Conservation (phyloP, 1,140 invertebrate species). For the Rhyzopertha dominica region DNA sequence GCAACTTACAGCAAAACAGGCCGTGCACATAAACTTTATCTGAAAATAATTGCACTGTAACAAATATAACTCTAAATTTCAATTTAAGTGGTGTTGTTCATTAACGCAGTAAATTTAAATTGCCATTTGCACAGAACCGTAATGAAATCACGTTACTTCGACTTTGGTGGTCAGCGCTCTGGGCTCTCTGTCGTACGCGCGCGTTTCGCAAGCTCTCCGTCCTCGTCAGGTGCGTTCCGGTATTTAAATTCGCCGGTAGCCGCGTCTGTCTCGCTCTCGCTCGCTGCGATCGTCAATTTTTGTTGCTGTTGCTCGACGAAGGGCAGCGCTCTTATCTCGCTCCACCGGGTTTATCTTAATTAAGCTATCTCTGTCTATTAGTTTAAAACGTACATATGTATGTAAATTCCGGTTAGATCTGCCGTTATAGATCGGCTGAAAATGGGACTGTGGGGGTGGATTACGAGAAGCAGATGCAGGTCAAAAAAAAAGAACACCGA, state of each 20-base stretch:
- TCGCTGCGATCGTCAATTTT: constrained; percentile 11
- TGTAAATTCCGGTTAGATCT: constrained; percentile 4
- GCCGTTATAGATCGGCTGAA: not conserved
- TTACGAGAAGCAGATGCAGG: too few species aligned
- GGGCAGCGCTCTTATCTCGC: not conserved
- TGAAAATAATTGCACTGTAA: too few species aligned
- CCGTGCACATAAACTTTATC: too few species aligned
- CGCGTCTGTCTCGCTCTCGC: constrained; percentile 10
- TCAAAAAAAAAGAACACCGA: too few species aligned
- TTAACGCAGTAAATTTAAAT: constrained; percentile 21
- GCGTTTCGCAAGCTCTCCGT: not conserved
- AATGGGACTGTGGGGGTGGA: too few species aligned
- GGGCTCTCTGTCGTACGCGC: not conserved
- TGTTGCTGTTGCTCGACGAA: not conserved
- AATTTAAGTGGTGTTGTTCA: constrained; percentile 13
- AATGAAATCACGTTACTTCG: constrained; percentile 20
- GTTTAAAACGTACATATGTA: constrained; percentile 5
- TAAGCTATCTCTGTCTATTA: not conserved
- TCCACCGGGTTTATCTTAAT: not conserved
- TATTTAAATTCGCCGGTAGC: not conserved
- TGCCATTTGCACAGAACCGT: constrained; percentile 16
- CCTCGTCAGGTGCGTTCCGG: not conserved
- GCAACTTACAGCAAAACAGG: too few species aligned
- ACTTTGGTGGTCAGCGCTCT: constrained; percentile 13
- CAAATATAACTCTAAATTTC: constrained; percentile 1